Evolutionary conservation across 2,797 vertebrate genomes (phyloP).

Genomic region (Catostomus latipinnis): DNA sequence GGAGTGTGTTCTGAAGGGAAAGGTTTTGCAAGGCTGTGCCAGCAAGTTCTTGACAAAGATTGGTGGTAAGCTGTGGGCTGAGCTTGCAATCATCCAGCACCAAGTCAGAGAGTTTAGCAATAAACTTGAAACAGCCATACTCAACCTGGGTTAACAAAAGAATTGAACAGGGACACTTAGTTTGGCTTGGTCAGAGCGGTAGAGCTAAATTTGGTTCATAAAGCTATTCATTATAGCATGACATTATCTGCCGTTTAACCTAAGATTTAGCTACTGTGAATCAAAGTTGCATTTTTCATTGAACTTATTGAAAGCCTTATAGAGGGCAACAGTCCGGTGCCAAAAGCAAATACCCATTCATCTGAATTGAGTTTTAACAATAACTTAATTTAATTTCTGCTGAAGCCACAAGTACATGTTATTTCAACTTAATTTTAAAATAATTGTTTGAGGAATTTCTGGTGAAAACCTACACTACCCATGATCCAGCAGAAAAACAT

Average conservation of each 20-base stretch:
- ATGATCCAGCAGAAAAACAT: no score
- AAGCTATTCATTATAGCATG: neutral
- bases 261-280: no score
- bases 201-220: neutral
- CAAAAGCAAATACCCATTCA: no score
- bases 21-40: slow-evolving; percentile 79
- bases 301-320: no score
- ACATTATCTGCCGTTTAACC: neutral
- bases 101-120: slow-evolving; percentile 80
- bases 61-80: slow-evolving; percentile 58
- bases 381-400: no score
- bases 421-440: no score
- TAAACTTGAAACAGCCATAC: slow-evolving; percentile 79
- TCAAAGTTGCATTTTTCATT: no score
- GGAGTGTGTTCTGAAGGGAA: slow-evolving; percentile 76
- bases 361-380: no score
- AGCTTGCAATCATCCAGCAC: slow-evolving; percentile 80
- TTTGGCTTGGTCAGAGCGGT: neutral
- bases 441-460: no score
- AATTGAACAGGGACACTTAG: slow-evolving; percentile 9
- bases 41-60: slow-evolving; percentile 83
- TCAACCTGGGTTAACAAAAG: slow-evolving; percentile 78
- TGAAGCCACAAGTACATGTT: no score
- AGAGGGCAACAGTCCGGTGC: no score
- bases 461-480: no score